phyloP scores from a whole-genome alignment of 2,797 vertebrate genomes.

The Gymnodraco acuticeps region DNA sequence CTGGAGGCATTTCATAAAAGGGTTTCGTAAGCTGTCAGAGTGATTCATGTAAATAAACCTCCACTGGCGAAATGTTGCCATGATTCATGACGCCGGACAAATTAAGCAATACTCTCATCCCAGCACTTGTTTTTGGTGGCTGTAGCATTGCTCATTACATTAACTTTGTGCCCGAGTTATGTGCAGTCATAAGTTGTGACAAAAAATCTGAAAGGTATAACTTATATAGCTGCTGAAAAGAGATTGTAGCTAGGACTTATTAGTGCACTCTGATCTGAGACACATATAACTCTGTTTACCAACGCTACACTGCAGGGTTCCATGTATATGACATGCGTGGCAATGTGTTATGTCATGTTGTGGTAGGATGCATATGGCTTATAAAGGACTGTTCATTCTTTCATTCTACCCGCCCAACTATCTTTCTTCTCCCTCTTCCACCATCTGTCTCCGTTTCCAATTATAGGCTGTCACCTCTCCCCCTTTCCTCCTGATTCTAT shows the following conservation, averaged over 20 bases:
- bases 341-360: conserved; percentile 58
- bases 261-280: conserved; percentile 41
- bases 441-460: conserved; percentile 64
- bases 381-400: conserved; percentile 33
- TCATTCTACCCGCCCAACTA: background rate
- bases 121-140: conserved; percentile 32
- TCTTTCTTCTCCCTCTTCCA: conserved; percentile 19
- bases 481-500: conserved; percentile 57
- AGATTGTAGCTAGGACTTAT: conserved; percentile 31
- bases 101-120: conserved; percentile 16
- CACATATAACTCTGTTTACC: conserved; percentile 32
- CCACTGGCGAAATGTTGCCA: conserved; percentile 36
- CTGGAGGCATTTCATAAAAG: conserved; percentile 49
- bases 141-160: conserved; percentile 31
- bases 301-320: conserved; percentile 35
- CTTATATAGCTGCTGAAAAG: conserved; percentile 9
- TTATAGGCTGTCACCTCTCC: conserved; percentile 67
- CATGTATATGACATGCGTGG: conserved; percentile 60
- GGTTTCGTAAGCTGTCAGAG: conserved; percentile 44
- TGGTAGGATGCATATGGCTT: conserved; percentile 54
- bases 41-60: conserved; percentile 59
- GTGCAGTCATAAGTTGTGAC: conserved; percentile 21
- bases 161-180: conserved; percentile 30
- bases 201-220: conserved; percentile 18
- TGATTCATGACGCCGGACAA: conserved; percentile 20